These are phyloP conservation scores for Theocolax elegans DNA, from an alignment of 1,140 invertebrate species.

Conservation along the genomic window DNA sequence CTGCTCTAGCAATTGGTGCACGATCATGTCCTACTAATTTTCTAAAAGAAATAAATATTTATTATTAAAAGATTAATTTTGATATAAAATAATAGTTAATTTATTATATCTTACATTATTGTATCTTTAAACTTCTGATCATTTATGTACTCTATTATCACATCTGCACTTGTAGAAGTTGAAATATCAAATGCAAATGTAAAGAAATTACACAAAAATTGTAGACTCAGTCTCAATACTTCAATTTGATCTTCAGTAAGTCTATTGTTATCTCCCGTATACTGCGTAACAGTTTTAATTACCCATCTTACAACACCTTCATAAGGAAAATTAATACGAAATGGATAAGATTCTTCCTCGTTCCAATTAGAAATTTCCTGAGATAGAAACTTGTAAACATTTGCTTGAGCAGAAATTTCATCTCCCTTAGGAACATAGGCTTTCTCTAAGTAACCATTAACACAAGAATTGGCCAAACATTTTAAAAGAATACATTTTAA, in stretches of 20 bases:
- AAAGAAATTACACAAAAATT: constrained; percentile 58
- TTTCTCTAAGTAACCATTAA: constrained; percentile 46
- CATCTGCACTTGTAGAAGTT: constrained; percentile 15
- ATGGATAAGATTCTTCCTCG: constrained; percentile 37
- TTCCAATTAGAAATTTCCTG: constrained; percentile 26
- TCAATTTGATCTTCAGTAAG: constrained; percentile 45
- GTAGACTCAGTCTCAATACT: constrained; percentile 51
- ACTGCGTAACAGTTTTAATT: constrained; percentile 42
- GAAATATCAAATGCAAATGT: constrained; percentile 45
- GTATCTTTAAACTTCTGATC: constrained; percentile 45
- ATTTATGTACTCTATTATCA: constrained; percentile 40
- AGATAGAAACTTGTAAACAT: constrained; percentile 25
- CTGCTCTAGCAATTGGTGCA: constrained; percentile 44
- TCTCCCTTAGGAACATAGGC: constrained; percentile 16
- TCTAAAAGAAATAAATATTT: constrained; percentile 41
- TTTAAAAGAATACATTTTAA: constrained; percentile 53
- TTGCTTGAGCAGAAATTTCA: constrained; percentile 20
- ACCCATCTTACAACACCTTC: constrained; percentile 50
- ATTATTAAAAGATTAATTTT: neutral
- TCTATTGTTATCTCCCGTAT: constrained; percentile 8
- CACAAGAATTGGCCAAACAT: constrained; percentile 57
- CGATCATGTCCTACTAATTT: constrained; percentile 44
- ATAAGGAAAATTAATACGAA: constrained; percentile 52
- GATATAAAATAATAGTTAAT: constrained; percentile 45
- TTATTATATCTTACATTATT: constrained; percentile 52